phyloP scores from a whole-genome alignment of 2,113 vertebrate genomes.

The Otus sunia region DNA sequence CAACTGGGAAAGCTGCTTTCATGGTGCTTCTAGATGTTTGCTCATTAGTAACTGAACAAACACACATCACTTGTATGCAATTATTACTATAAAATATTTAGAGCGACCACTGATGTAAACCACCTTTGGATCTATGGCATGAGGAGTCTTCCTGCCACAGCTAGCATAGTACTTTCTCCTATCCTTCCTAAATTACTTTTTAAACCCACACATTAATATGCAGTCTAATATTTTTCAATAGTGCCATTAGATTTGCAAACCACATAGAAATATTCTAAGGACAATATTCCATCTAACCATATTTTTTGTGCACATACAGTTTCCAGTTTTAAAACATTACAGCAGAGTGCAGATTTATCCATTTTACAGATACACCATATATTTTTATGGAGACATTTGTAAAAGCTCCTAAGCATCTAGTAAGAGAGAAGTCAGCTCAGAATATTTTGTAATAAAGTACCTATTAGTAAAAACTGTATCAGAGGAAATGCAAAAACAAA shows the following conservation, averaged over 20 bases:
- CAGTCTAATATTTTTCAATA: neutral
- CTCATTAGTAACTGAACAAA: neutral
- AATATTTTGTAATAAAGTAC: constrained; percentile 36
- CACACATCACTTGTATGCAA: neutral
- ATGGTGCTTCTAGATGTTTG: neutral
- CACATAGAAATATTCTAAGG: neutral
- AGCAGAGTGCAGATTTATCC: neutral
- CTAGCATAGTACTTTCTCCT: neutral
- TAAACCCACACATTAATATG: neutral
- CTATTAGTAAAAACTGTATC: constrained; percentile 6
- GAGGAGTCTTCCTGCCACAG: neutral
- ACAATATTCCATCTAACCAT: neutral
- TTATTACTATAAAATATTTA: neutral
- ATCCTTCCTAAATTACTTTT: neutral
- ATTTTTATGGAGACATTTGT: constrained; percentile 39
- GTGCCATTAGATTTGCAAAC: neutral
- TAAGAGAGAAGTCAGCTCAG: neutral
- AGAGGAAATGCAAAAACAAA: constrained; percentile 8
- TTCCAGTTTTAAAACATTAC: constrained; percentile 8
- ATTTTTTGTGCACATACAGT: neutral
- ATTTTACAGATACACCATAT: neutral
- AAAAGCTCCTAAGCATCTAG: constrained; percentile 31
- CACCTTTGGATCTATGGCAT: neutral
- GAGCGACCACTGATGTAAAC: neutral
- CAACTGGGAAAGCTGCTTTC: neutral